Evolutionary conservation across 2,888 invertebrate genomes (phyloP), one percentile per base, ranked within the genome.

Genomic region (Megamerina dolium): DNA sequence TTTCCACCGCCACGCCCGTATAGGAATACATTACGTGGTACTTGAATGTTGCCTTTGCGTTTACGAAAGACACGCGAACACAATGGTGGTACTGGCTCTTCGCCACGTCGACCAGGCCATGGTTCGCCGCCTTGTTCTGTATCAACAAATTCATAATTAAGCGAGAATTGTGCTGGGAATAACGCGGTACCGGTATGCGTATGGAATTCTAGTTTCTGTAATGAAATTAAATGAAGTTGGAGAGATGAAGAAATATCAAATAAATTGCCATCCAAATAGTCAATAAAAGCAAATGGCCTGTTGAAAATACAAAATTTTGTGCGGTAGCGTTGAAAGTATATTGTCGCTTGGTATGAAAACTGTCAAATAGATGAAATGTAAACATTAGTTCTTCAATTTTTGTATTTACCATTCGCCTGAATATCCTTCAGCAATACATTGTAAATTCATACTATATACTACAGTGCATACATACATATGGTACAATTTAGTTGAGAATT

Each of bases 91-190:
- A 68, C 69, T 9, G 77, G 75, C 45, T 66, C 66, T 30, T 71
- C 72, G 30, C 69, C 71, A 6, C 72, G 70, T 19, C 69, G 63
- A 2, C 73, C 73, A 2, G 76, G 71, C 77, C 83, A 79, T 8
- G 76, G 72, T 46, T 79, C 80, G 12, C 87, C 87, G 21, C 83
- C 84, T 48, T 87, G 76, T 30, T 83, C 75, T 3, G 88, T 88
- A 63, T 89, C 87, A 17, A 89, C 80, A 63, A 89, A 89, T 69
- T 89, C 89, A 66, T 88, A 89, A 57, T 85, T 83, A 36, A 84
- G 64, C 40, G 79, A 74, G 64, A 86, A 86, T 8, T 78, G 76
- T 3, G 84, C 80, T 4, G 86, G 88, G 59, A 87, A 87, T 12
- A 89, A 77, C 2, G 87, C 87, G 2, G 88, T 89, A 26, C 89